Percentiles rank a stretch among this genome's conserved stretches.
Conservation (phyloP, 2,888 invertebrate genomes). For the Drosophila nigricruria region DNA sequence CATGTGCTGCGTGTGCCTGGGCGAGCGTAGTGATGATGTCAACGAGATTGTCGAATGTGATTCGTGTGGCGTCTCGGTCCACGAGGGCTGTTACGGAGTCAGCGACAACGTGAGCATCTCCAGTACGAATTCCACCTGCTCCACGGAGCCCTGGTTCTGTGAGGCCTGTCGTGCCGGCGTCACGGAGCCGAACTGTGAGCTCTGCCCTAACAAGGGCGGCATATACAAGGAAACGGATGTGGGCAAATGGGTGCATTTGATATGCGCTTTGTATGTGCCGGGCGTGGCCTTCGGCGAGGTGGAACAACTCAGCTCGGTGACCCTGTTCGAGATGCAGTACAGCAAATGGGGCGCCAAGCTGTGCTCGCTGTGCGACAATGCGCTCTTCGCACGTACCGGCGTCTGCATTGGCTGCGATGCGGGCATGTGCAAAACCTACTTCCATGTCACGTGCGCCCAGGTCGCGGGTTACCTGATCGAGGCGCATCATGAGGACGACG, state of each 20-base stretch:
- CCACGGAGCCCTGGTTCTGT: constrained; percentile 99
- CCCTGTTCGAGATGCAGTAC: constrained; percentile 98
- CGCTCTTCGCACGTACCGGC: constrained; percentile 94
- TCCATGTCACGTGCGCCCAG: constrained; percentile 99
- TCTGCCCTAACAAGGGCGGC: constrained; percentile 96
- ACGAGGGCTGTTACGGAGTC: constrained; percentile 98
- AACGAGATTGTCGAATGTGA: constrained; percentile 99
- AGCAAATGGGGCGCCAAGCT: constrained; percentile 97
- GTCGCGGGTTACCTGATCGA: constrained; percentile 96
- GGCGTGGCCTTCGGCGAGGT: constrained; percentile 99
- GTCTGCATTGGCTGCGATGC: constrained; percentile 99
- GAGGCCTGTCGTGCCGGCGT: constrained; percentile 98
- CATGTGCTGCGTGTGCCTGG: constrained; percentile 96
- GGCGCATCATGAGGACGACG: constrained; percentile 95
- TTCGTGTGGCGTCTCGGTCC: constrained; percentile 97
- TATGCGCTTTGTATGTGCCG: constrained; percentile 98
- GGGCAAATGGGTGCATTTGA: constrained; percentile 98
- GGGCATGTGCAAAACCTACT: constrained; percentile 98
- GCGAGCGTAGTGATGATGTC: constrained; percentile 95
- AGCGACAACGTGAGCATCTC: constrained; percentile 96
- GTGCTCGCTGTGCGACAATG: constrained; percentile 95
- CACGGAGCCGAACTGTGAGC: constrained; percentile 95
- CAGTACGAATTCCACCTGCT: constrained; percentile 96
- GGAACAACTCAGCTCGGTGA: constrained; percentile 95
- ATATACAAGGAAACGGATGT: constrained; percentile 98